Evolutionary conservation across 2,888 invertebrate genomes (phyloP), one percentile per base, ranked within the genome.

Genomic region (Lasius fuliginosus): DNA sequence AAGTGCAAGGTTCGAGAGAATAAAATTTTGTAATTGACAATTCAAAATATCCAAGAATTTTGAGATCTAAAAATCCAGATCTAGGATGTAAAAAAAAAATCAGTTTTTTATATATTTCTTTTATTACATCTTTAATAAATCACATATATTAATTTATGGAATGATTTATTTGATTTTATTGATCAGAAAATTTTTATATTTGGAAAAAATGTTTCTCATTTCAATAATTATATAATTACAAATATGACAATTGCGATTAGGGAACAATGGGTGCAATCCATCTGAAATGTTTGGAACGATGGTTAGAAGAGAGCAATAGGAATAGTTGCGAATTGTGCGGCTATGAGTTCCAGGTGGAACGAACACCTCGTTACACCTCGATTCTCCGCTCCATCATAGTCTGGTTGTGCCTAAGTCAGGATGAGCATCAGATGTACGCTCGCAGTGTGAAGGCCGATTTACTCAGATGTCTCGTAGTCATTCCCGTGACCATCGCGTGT

Each of bases 201-300:
- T 56, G 0, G 11, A 58, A 27, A 40, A 27, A 73, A 11, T 9
- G 2, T 18, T 74, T 73, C 23, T 23, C 69, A 33, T 56, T 8
- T 40, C 11, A 62, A 40, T 46, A 68, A 53, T 23, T 40, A 53
- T 6, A 60, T 40, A 58, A 68, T 75, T 53, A 75, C n/a, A 87
- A 62, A 67, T 18, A 62, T 36, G 33, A 65, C 8, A 73, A 67
- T 67, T 68, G 58, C 62, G 30, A 95, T 89, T 92, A 96, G 96
- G 98, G 97, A 0, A 97, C 97, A 1, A 97, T 97, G 88, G 97
- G 97, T 0, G 96, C 97, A 79, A 96, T 97, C 15, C 97, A 97
- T 94, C 96, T 97, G 2, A 96, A 96, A 83, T 98, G 98, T 93
- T 95, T 98, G 89, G 97, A 98, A 94, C 96, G 96, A 75, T 98